phyloP scores from a whole-genome alignment of 2,113 vertebrate genomes.

The Pseudorasbora parva region DNA sequence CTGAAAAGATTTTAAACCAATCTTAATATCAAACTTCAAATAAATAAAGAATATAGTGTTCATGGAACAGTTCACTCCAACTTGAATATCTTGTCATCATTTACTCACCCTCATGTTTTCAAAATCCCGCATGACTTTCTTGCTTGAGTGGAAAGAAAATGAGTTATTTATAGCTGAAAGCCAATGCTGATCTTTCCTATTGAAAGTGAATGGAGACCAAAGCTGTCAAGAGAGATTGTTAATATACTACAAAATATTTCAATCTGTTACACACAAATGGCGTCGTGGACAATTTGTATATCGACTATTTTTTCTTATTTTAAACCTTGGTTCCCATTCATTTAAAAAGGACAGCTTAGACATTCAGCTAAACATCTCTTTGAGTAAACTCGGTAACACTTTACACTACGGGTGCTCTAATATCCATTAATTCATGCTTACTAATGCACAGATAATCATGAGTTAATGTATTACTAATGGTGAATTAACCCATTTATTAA shows the following conservation, averaged over 20 bases:
- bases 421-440: too few species aligned
- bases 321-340: background rate
- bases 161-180: background rate
- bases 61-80: background rate
- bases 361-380: background rate
- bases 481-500: too few species aligned
- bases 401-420: too few species aligned
- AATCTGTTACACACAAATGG: background rate
- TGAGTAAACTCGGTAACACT: background rate
- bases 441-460: too few species aligned
- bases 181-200: background rate
- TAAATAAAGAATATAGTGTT: background rate
- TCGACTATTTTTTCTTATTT: background rate
- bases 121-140: background rate
- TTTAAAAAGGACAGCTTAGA: background rate
- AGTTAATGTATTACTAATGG: too few species aligned
- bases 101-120: background rate
- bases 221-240: background rate
- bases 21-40: background rate
- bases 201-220: slow-evolving; percentile 4
- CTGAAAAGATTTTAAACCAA: background rate
- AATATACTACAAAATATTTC: background rate
- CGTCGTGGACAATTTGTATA: background rate
- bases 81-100: background rate
- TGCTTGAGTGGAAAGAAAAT: slow-evolving; percentile 18